phyloP scores from a whole-genome alignment of 1,140 invertebrate genomes.

The Pygmarrhopalites habei region DNA sequence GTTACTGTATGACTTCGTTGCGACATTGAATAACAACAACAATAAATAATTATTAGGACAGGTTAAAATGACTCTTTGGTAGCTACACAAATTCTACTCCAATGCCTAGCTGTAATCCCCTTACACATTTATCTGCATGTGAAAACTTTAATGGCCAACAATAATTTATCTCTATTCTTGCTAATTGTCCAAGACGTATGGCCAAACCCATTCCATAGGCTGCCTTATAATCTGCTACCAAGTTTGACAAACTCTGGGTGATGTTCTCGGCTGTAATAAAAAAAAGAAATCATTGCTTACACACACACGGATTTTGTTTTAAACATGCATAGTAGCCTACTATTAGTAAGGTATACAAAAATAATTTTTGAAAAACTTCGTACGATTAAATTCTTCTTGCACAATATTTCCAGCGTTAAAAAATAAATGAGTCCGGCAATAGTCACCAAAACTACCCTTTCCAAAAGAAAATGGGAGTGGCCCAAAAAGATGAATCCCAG shows the following conservation, averaged over 20 bases:
- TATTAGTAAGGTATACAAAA: not conserved
- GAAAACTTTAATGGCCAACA: slow-evolving; percentile 56
- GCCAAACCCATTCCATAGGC: slow-evolving; percentile 68
- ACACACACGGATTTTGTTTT: not conserved
- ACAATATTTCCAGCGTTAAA: slow-evolving; percentile 71
- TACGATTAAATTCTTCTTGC: too few species aligned
- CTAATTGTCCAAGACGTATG: slow-evolving; percentile 64
- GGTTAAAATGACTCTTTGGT: too few species aligned
- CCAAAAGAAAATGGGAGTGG: slow-evolving; percentile 76
- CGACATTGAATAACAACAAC: too few species aligned
- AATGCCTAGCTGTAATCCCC: slow-evolving; percentile 63
- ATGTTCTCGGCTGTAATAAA: slow-evolving; percentile 41
- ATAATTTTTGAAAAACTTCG: slow-evolving; percentile 4
- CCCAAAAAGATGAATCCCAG: slow-evolving; percentile 69
- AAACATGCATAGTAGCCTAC: not conserved
- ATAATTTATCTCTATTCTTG: slow-evolving; percentile 80
- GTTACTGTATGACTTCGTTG: too few species aligned
- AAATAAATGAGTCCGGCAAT: slow-evolving; percentile 76
- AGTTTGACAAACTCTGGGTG: slow-evolving; percentile 39
- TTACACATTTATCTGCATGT: slow-evolving; percentile 49
- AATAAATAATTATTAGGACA: too few species aligned
- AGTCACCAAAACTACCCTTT: slow-evolving; percentile 63
- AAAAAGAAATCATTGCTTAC: slow-evolving; percentile 24
- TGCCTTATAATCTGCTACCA: slow-evolving; percentile 46
- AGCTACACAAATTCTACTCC: slow-evolving; percentile 59